Percentiles rank a stretch among this genome's conserved stretches.
phyloP scores from a whole-genome alignment of 2,113 vertebrate genomes.

The Actenoides hombroni region DNA sequence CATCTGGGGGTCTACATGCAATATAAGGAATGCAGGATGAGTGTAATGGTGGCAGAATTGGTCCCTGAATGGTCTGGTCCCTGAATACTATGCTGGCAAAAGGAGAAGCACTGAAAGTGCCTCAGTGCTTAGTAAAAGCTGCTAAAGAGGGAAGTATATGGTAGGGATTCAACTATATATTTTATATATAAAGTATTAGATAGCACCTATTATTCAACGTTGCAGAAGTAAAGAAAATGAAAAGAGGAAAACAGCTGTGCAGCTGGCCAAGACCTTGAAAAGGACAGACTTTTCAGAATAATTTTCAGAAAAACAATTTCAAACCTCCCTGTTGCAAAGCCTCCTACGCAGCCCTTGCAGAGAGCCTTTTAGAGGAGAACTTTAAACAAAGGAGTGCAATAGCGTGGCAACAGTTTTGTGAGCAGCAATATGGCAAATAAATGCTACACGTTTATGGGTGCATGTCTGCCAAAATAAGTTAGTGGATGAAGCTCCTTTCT shows the following conservation, averaged over 20 bases:
- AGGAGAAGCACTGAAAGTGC: background rate
- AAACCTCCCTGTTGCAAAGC: slow-evolving; percentile 36
- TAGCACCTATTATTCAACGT: background rate
- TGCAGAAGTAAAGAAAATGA: background rate
- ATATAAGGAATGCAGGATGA: background rate
- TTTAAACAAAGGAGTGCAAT: slow-evolving; percentile 27
- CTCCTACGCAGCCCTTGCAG: slow-evolving; percentile 45
- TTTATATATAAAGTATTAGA: background rate
- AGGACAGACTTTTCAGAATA: background rate
- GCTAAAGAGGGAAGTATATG: background rate
- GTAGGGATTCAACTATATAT: background rate
- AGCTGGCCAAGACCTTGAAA: slow-evolving; percentile 38
- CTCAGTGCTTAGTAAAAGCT: background rate
- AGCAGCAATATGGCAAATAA: slow-evolving; percentile 49
- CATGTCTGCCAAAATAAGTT: slow-evolving; percentile 45
- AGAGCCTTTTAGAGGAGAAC: slow-evolving; percentile 37
- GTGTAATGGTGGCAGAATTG: background rate
- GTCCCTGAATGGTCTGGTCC: background rate
- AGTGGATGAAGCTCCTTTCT: slow-evolving; percentile 33
- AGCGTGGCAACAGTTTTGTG: slow-evolving; percentile 8
- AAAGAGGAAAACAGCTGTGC: slow-evolving; percentile 23
- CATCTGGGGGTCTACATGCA: background rate
- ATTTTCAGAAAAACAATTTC: slow-evolving; percentile 33
- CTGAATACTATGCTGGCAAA: background rate
- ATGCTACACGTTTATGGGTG: slow-evolving; percentile 14